Evolutionary conservation across 2,113 vertebrate species (phyloP).

Genomic region (Thunnus thynnus): DNA sequence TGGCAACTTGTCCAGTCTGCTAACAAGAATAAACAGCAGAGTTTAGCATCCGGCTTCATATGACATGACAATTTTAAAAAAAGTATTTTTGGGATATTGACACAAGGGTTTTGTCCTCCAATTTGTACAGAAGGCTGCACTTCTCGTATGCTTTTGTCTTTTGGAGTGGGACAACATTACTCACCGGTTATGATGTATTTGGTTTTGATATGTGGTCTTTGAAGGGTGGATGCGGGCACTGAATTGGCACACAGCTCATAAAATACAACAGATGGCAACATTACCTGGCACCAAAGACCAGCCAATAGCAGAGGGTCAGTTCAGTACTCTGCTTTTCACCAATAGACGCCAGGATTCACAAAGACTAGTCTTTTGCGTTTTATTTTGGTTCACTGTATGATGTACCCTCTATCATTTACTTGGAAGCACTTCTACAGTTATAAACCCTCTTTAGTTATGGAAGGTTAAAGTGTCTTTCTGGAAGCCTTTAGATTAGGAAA

Average conservation of each 20-base stretch:
- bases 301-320: slow-evolving; percentile 3
- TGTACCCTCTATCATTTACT: neutral
- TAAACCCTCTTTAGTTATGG: neutral
- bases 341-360: neutral
- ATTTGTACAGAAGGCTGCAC: neutral
- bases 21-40: too few species aligned
- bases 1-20: too few species aligned
- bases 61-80: neutral
- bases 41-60: too few species aligned
- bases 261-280: neutral
- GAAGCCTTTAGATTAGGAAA: slow-evolving; percentile 2
- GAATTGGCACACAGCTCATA: neutral
- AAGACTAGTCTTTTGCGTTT: neutral
- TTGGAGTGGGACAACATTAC: neutral
- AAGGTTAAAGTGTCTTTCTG: slow-evolving; percentile 18
- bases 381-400: neutral
- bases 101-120: neutral
- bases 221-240: neutral
- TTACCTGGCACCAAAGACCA: neutral
- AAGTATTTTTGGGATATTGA: neutral
- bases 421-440: neutral
- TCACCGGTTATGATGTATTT: neutral
- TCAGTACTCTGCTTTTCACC: neutral
- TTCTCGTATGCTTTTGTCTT: neutral
- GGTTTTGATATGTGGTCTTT: neutral